A percentile compares a stretch with the other conserved stretches of the same genome.
Conservation (phyloP, 2,888 invertebrate genomes). For the Epinotia ramella region DNA sequence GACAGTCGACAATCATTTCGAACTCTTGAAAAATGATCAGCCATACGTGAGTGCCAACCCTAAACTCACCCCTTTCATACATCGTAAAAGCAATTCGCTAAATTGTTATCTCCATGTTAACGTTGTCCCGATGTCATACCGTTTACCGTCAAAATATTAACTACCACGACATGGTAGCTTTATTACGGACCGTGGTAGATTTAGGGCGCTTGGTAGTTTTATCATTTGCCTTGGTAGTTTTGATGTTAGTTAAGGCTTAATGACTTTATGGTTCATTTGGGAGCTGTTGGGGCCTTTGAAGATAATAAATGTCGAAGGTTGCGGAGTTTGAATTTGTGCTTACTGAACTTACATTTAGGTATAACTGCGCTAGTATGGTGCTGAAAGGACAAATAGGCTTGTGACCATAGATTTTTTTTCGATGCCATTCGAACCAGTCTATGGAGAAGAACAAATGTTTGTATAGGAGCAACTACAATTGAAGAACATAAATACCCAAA, state of each 20-base stretch:
- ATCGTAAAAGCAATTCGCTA: conserved; percentile 44
- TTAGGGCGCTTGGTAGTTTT: conserved; percentile 1
- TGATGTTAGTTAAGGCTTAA: conserved; percentile 30
- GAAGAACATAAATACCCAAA: too few relatives aligned
- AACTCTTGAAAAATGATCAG: not conserved
- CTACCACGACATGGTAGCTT: conserved; percentile 29
- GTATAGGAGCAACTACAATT: too few relatives aligned
- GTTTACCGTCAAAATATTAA: conserved; percentile 26
- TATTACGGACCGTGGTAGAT: conserved; percentile 10
- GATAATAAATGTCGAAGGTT: conserved; percentile 21
- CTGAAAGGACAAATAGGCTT: not conserved
- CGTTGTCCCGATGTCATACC: conserved; percentile 36
- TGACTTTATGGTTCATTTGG: conserved; percentile 20
- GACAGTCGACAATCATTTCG: not conserved
- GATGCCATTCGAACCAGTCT: too few relatives aligned
- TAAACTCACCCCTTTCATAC: conserved; percentile 37
- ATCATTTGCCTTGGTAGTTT: not conserved
- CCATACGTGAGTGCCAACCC: conserved; percentile 20
- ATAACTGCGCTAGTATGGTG: not conserved
- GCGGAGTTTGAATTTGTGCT: not conserved
- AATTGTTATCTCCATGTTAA: conserved; percentile 45
- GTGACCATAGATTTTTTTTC: too few relatives aligned
- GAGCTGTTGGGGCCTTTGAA: conserved; percentile 35
- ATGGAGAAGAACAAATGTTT: too few relatives aligned
- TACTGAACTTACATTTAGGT: not conserved